These are phyloP conservation scores for Hymenochirus boettgeri DNA, from an alignment of 2,113 vertebrate species.

Conservation along the genomic window DNA sequence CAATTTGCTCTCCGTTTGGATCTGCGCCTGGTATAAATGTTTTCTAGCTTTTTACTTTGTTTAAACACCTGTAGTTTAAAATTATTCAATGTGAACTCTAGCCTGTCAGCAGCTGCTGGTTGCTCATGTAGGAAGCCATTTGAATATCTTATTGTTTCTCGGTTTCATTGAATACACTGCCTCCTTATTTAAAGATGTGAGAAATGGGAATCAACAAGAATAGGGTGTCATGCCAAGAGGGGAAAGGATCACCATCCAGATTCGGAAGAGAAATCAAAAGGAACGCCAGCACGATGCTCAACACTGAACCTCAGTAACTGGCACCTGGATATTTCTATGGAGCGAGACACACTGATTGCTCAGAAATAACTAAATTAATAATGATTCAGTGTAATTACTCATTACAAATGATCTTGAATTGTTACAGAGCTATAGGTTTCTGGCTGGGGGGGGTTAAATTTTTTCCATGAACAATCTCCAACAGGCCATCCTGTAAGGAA, in stretches of 20 bases:
- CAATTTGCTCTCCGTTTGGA: slow-evolving; percentile 19
- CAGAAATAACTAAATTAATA: slow-evolving; percentile 35
- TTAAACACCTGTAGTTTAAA: slow-evolving; percentile 33
- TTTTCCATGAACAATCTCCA: too few relatives aligned
- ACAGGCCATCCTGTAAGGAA: too few relatives aligned
- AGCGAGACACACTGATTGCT: slow-evolving; percentile 28
- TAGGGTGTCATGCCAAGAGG: slow-evolving; percentile 20
- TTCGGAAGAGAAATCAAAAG: slow-evolving; percentile 2
- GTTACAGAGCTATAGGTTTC: slow-evolving; percentile 23
- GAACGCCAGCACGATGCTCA: neutral
- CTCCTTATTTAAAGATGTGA: slow-evolving; percentile 38
- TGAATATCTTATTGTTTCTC: slow-evolving; percentile 34
- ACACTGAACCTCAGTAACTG: slow-evolving; percentile 1
- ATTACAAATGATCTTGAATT: slow-evolving; percentile 37
- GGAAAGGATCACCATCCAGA: slow-evolving; percentile 5
- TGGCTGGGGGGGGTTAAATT: too few relatives aligned
- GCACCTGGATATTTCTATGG: slow-evolving; percentile 34
- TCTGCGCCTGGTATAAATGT: slow-evolving; percentile 26
- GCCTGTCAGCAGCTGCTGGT: slow-evolving; percentile 28
- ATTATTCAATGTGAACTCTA: slow-evolving; percentile 27
- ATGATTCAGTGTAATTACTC: slow-evolving; percentile 40
- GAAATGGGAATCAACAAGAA: slow-evolving; percentile 27
- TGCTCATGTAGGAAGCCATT: slow-evolving; percentile 24
- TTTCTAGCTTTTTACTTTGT: slow-evolving; percentile 32
- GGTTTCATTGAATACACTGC: slow-evolving; percentile 21